Conservation (phyloP, 2,797 vertebrate genomes). For the Eleutherodactylus coqui region DNA sequence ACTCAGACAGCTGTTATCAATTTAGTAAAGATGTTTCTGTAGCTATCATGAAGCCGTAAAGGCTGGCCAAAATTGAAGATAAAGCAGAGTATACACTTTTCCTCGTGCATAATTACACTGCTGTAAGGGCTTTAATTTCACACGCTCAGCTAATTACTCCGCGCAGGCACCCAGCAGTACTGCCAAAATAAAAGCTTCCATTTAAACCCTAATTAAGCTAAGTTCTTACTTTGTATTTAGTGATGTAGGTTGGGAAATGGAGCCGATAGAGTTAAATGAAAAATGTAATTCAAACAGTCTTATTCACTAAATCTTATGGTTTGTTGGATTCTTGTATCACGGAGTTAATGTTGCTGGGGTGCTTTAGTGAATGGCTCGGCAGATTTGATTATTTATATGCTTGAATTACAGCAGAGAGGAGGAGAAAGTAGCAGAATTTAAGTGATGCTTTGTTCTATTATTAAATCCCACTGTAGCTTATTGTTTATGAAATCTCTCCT, state of each 20-base stretch:
- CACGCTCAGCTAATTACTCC: constrained; percentile 62
- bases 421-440: constrained; percentile 40
- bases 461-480: constrained; percentile 48
- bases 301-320: constrained; percentile 53
- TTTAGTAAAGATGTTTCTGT: constrained; percentile 61
- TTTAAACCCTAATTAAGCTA: constrained; percentile 60
- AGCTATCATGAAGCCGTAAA: constrained; percentile 57
- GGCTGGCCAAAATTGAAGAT: constrained; percentile 60
- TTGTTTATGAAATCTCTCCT: constrained; percentile 46
- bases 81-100: constrained; percentile 62
- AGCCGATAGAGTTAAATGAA: constrained; percentile 46
- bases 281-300: constrained; percentile 46
- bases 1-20: constrained; percentile 58
- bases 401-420: constrained; percentile 45
- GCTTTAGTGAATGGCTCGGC: constrained; percentile 48
- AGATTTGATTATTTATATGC: constrained; percentile 55
- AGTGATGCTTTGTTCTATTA: constrained; percentile 55
- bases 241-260: constrained; percentile 20
- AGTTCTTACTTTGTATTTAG: constrained; percentile 51
- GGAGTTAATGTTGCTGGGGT: constrained; percentile 44
- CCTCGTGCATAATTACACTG: constrained; percentile 60
- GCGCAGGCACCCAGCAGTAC: constrained; percentile 48
- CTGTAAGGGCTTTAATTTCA: constrained; percentile 63
- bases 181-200: constrained; percentile 63
- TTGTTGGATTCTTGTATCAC: constrained; percentile 54